Evolutionary conservation across 2,113 vertebrate species (phyloP), one percentile per base, ranked within the genome.

Genomic region (Eptesicus fuscus): DNA sequence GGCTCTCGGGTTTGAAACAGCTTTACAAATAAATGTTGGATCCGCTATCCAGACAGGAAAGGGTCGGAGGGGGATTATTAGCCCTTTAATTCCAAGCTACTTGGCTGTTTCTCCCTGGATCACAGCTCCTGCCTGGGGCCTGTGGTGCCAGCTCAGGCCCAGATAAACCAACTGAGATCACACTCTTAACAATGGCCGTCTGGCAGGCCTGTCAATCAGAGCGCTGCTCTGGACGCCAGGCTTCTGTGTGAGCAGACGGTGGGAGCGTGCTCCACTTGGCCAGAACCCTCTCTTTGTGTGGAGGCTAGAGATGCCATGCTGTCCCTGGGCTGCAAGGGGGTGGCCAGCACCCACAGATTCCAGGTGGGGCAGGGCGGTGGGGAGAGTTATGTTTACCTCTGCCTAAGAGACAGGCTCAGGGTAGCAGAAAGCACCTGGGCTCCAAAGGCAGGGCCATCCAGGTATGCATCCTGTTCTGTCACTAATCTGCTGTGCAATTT

Each of bases 171-270:
- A 63, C 91, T 76, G 76, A 91, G 85, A 87, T 95, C 44, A 53
- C 83, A 96, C 91, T 85, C 56, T 69, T 59, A 65, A 93, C 90
- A 83, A 91, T 90, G 80, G 95, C 88, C 0, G 70, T 95, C 97
- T 95, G 89, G 89, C 90, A 63, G 69, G 23, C 79, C 93, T 89
- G 74, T 96, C 95, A 86, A 51, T 96, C 95, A 96, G 73, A 74
- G 42, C 42, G 47, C 77, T 63, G 49, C 69, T 93, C 69, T 49
- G 89, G 93, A 93, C 63, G 42, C 51, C 42, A 35, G 83, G 74
- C 83, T 95, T 95, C 83, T 35, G 83, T 37, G 42, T 14, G 67
- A 95, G 84, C 92, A 96, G 96, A 93, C 9, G n/a, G 95, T 16
- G 17, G 22, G 90, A 10, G 9, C 1, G 1, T 56, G 83, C 65